These are phyloP conservation scores for Apis florea DNA, from an alignment of 1,140 invertebrate species.

Conservation along the genomic window DNA sequence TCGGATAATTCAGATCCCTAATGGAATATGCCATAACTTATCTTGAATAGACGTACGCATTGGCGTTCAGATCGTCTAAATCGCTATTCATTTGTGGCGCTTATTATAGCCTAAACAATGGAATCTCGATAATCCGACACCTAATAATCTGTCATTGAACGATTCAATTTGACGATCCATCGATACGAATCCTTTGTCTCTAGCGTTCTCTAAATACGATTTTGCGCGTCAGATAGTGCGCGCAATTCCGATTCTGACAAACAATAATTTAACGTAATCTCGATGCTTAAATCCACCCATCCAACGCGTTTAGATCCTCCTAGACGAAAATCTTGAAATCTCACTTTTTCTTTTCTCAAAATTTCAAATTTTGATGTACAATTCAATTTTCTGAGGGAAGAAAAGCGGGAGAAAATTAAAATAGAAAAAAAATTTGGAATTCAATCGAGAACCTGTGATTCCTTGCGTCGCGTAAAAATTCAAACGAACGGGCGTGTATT, in stretches of 20 bases:
- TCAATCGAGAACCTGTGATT: too few relatives aligned
- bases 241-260: not conserved
- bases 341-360: too few relatives aligned
- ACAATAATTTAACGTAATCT: not conserved
- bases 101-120: slow-evolving; percentile 36
- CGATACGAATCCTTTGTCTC: slow-evolving; percentile 20
- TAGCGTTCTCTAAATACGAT: not conserved
- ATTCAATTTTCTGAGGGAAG: too few relatives aligned
- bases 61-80: slow-evolving; percentile 28
- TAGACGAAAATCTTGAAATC: too few relatives aligned
- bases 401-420: too few relatives aligned
- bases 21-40: slow-evolving; percentile 26
- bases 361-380: too few relatives aligned
- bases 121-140: slow-evolving; percentile 43
- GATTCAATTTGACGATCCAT: slow-evolving; percentile 26
- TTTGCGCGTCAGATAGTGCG: not conserved
- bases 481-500: too few relatives aligned
- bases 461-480: too few relatives aligned
- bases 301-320: too few relatives aligned
- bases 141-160: slow-evolving; percentile 43
- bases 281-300: too few relatives aligned
- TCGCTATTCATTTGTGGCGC: slow-evolving; percentile 42
- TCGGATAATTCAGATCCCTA: slow-evolving; percentile 8
- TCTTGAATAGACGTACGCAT: slow-evolving; percentile 27
- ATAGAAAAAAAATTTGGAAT: too few relatives aligned